Evolutionary conservation across 2,113 vertebrate species (phyloP).

Genomic region (Sceloporus undulatus): DNA sequence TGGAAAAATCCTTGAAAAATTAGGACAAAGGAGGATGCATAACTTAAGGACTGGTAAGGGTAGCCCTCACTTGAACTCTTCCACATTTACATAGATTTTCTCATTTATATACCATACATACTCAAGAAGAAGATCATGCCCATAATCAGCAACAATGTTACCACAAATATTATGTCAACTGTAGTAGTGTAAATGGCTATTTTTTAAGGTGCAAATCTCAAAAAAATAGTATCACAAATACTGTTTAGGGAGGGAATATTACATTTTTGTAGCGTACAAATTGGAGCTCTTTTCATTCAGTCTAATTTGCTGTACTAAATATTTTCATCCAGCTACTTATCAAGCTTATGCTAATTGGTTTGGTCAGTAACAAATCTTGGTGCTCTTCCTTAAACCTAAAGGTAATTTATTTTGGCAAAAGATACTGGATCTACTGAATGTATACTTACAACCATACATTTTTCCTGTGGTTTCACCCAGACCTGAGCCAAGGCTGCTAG

Average conservation of each 20-base stretch:
- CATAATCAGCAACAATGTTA: not conserved
- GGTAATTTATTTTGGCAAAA: not conserved
- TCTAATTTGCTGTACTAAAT: constrained; percentile 16
- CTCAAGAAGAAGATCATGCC: not conserved
- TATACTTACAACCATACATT: too few relatives aligned
- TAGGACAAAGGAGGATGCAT: constrained; percentile 69
- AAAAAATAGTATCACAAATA: not conserved
- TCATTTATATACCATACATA: constrained; percentile 48
- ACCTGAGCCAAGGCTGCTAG: not conserved
- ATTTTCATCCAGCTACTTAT: not conserved
- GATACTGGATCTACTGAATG: not conserved
- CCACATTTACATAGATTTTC: constrained; percentile 65
- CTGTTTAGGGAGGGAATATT: not conserved
- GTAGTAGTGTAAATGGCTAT: constrained; percentile 33
- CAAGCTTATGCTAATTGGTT: constrained; percentile 24
- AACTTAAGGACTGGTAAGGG: constrained; percentile 57
- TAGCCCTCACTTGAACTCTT: constrained; percentile 66
- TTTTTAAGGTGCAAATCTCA: constrained; percentile 32
- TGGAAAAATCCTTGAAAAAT: constrained; percentile 64
- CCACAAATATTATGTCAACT: constrained; percentile 44
- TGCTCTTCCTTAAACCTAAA: constrained; percentile 2
- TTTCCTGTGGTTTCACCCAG: not conserved
- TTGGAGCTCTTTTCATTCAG: not conserved
- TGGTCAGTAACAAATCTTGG: not conserved
- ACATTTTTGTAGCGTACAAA: not conserved